A percentile compares a stretch with the other conserved stretches of the same genome.
phyloP scores from a whole-genome alignment of 2,113 vertebrate species.

The Varanus salvator region DNA sequence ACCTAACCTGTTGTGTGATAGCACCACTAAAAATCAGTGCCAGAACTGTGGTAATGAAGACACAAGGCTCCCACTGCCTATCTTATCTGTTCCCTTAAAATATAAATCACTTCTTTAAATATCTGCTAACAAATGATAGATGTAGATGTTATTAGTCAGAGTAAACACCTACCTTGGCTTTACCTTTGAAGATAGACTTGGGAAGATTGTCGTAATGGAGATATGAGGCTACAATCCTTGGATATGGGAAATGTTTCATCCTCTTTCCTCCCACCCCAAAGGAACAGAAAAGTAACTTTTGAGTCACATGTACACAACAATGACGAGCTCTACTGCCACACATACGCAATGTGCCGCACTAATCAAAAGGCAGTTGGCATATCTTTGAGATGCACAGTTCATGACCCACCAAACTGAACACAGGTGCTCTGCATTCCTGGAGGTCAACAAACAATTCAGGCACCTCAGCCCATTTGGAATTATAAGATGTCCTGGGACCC shows the following conservation, averaged over 20 bases:
- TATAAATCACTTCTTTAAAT: not conserved
- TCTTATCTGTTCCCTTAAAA: not conserved
- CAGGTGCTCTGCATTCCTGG: not conserved
- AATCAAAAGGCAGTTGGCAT: conserved; percentile 43
- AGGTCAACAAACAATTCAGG: no score
- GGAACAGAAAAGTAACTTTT: conserved; percentile 9
- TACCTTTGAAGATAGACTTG: conserved; percentile 68
- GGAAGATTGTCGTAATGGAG: conserved; percentile 68
- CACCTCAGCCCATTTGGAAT: no score
- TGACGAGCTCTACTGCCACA: not conserved
- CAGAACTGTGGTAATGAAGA: not conserved
- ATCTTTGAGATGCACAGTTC: not conserved
- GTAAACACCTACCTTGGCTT: conserved; percentile 54
- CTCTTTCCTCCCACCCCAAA: conserved; percentile 56
- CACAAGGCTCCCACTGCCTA: not conserved
- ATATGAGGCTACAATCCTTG: conserved; percentile 73
- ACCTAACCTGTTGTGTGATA: not conserved
- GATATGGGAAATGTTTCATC: conserved; percentile 71
- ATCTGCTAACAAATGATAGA: not conserved
- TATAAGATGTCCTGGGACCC: no score
- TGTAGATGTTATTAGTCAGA: not conserved
- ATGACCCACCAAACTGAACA: not conserved
- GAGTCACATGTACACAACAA: conserved; percentile 17
- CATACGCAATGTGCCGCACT: conserved; percentile 7
- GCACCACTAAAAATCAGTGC: not conserved